phyloP scores from a whole-genome alignment of 37 sponge, comb jelly and placozoan genomes.

The Petrosia ficiformis region DNA sequence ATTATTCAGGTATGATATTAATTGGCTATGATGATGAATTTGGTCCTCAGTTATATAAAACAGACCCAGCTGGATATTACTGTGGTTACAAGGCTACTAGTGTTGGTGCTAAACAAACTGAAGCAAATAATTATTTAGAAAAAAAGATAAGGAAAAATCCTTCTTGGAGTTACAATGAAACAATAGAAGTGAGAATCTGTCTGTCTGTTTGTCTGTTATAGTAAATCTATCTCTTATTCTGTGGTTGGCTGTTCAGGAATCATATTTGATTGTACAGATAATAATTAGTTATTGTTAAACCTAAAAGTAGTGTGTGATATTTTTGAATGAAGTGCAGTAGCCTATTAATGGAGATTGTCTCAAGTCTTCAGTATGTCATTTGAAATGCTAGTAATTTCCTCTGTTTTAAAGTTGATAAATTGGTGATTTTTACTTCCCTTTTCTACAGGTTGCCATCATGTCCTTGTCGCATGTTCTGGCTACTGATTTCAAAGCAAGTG shows the following conservation, averaged over 20 bases:
- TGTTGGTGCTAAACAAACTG: conserved; percentile 95
- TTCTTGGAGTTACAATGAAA: conserved; percentile 53
- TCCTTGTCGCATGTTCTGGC: conserved; percentile 80
- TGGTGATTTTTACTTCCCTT: background rate
- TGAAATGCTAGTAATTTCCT: no score
- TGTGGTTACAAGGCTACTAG: conserved; percentile 97
- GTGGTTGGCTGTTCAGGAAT: no score
- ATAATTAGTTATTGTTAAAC: no score
- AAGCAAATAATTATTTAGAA: conserved; percentile 96
- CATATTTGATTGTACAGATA: no score
- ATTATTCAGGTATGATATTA: conserved; percentile 83
- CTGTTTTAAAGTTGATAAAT: background rate
- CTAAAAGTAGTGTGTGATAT: no score
- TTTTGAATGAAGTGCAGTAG: no score
- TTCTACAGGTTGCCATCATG: conserved; percentile 76
- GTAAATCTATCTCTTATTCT: no score
- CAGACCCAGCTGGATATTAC: conserved; percentile 98
- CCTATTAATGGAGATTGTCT: no score
- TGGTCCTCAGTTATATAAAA: conserved; percentile 92
- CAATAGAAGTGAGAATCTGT: conserved; percentile 53
- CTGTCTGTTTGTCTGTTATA: background rate
- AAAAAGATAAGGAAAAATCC: conserved; percentile 97
- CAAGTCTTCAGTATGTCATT: no score
- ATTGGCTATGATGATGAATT: conserved; percentile 74
- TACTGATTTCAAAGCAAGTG: conserved; percentile 92